Evolutionary conservation across 2,888 invertebrate genomes (phyloP).

Genomic region (Eremobia ochroleuca): DNA sequence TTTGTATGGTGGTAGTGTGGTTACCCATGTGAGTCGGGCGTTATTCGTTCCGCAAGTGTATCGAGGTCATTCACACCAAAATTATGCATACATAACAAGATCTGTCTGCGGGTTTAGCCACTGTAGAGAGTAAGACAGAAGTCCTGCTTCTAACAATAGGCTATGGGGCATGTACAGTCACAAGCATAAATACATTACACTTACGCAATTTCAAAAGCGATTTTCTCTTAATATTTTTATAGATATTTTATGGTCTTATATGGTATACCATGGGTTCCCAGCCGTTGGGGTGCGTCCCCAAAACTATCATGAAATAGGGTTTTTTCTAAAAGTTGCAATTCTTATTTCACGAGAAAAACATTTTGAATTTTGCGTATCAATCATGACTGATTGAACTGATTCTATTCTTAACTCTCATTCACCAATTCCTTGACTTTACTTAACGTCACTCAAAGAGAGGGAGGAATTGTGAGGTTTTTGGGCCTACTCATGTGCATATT

Average conservation of each 20-base stretch:
- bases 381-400: too few species aligned
- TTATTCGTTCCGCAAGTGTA: conserved; percentile 51
- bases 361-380: not conserved
- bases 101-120: conserved; percentile 36
- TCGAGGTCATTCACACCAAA: conserved; percentile 61
- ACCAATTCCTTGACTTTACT: not conserved
- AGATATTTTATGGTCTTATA: not conserved
- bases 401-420: not conserved
- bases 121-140: conserved; percentile 13
- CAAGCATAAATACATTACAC: not conserved
- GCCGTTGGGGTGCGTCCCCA: not conserved
- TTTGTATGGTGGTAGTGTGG: conserved; percentile 21
- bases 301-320: not conserved
- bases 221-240: not conserved
- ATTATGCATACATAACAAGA: conserved; percentile 60
- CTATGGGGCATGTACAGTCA: not conserved
- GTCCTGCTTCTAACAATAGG: not conserved
- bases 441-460: not conserved
- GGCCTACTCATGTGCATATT: conserved; percentile 22
- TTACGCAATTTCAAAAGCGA: not conserved
- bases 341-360: not conserved
- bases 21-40: conserved; percentile 39
- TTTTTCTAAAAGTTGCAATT: not conserved
- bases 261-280: too few species aligned
- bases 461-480: not conserved